phyloP scores from a whole-genome alignment of 2,888 invertebrate species.

The Leucophenga montana region DNA sequence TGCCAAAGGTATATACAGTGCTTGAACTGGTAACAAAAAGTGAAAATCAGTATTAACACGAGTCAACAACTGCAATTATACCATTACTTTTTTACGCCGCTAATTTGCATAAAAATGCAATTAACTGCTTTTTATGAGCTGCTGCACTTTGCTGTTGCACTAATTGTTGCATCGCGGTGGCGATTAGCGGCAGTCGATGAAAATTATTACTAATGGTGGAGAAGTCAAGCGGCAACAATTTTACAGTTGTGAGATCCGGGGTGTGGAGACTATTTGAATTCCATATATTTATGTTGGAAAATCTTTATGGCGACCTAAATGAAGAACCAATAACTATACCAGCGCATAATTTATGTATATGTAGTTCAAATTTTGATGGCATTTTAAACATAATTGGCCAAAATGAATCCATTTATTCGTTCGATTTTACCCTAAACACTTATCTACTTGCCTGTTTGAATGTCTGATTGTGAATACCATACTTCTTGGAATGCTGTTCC shows the following conservation, averaged over 20 bases:
- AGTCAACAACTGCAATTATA: constrained; percentile 52
- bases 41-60: constrained; percentile 45
- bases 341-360: too few species aligned
- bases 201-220: not conserved
- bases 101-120: constrained; percentile 57
- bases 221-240: not conserved
- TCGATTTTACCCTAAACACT: too few species aligned
- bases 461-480: not conserved
- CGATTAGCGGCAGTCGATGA: constrained; percentile 20
- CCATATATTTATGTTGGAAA: too few species aligned
- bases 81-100: constrained; percentile 32
- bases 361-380: too few species aligned
- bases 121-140: constrained; percentile 53
- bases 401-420: too few species aligned
- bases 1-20: not conserved
- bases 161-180: constrained; percentile 26
- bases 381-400: too few species aligned
- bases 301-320: too few species aligned
- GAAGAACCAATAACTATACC: too few species aligned
- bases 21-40: constrained; percentile 10
- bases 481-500: constrained; percentile 8
- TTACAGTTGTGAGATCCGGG: too few species aligned
- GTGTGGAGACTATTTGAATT: too few species aligned
- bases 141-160: constrained; percentile 36
- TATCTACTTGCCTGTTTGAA: not conserved